These are phyloP conservation scores for Dicrurus megarhynchus DNA, from an alignment of 2,113 vertebrate species.

Conservation along the genomic window DNA sequence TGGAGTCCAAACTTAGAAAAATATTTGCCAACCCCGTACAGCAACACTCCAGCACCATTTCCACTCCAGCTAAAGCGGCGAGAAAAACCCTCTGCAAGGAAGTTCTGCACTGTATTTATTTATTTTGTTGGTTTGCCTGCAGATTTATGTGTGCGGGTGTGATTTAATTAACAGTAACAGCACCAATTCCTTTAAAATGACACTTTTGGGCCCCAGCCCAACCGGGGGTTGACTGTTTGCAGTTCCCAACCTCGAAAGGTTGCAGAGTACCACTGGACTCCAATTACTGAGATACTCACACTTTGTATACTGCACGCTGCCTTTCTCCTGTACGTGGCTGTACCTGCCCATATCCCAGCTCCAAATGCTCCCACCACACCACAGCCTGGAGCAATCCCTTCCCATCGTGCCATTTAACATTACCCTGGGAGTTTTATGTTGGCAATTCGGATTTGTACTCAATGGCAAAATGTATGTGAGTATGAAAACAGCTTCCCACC, in stretches of 20 bases:
- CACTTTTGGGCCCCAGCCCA: not conserved
- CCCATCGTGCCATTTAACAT: accelerated
- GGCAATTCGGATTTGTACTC: not conserved
- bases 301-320: accelerated
- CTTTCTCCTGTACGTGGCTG: not conserved
- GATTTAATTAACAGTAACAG: slow-evolving; percentile 20
- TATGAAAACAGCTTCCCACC: not conserved
- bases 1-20: slow-evolving; percentile 17
- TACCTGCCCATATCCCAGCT: not conserved
- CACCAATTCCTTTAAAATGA: slow-evolving; percentile 6
- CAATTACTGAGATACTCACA: not conserved
- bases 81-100: not conserved
- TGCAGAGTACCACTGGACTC: not conserved
- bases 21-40: not conserved
- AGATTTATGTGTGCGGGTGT: not conserved
- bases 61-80: accelerated
- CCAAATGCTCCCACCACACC: accelerated
- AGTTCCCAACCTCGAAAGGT: not conserved
- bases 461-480: not conserved
- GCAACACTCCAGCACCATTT: not conserved
- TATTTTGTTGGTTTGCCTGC: not conserved
- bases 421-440: not conserved
- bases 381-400: not conserved
- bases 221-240: not conserved
- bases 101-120: not conserved